Base-by-base conservation (phyloP, 2,888 invertebrate genomes). In the Lottia gigantea region DNA sequence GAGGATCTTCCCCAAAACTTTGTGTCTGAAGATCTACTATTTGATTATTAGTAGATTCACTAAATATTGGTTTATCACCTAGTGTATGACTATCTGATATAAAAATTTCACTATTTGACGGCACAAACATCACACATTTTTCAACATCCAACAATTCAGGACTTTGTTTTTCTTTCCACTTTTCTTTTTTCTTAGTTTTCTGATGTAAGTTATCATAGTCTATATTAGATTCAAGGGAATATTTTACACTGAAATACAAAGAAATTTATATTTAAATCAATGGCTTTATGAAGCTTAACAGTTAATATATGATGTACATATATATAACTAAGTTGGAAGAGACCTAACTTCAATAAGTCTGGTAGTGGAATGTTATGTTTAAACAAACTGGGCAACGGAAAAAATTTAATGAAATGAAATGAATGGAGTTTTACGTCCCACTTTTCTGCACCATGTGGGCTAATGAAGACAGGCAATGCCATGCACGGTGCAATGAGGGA, bases 171-270 rank as follows among this genome's bases (percentile, higher is more conserved):
- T 64, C 26, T 40, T 64, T 64, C 64, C 64, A 64, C 16, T 64
- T 64, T 31, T 40, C 45, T 64, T 64, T 64, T 45, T 64, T 31
- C 15, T 31, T 64, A 11, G 64, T 26, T 45, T 64, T 64, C 0
- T 26, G 31, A 64, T 64, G 31, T 64, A 64, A 45, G 16, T 26
- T 31, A 45, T 64, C 25, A 45, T 64, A 64, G 19, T 64, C 40
- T n/a, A 40, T 64, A 12, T 64, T 31, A 25, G 64, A n/a, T 15
- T 40, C 64, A 6, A 40, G 45, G 31, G n/a, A 64, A 64, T 64
- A 40, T 55, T 55, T 55, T 23, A 19, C 19, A 55, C 55, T 55
- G 23, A 55, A 55, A 23, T 19, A 8, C 1, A 55, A 23, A 55
- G 40, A 40, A 40, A 4, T 11, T 40, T 31, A 31, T 31, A 31